phyloP scores from a whole-genome alignment of 2,113 vertebrate genomes.

The Regulus satrapa region DNA sequence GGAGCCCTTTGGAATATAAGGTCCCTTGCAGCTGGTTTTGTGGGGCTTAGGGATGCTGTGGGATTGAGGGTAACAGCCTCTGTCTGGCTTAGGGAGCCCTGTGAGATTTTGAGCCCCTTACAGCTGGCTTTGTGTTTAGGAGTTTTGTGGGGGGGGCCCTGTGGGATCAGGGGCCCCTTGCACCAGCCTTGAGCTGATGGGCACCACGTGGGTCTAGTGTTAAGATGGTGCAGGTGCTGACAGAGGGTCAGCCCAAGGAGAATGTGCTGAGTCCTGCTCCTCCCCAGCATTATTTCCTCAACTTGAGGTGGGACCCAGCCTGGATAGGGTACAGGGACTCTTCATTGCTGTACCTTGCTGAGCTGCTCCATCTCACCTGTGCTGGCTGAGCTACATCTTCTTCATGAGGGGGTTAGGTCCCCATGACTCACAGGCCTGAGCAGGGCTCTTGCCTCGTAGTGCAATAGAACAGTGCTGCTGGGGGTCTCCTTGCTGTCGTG shows the following conservation, averaged over 20 bases:
- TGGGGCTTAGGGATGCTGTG: no score
- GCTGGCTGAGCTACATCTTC: neutral
- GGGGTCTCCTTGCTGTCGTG: accelerated
- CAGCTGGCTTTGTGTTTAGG: no score
- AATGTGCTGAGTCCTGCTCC: accelerated
- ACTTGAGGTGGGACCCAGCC: accelerated
- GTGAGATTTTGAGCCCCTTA: no score
- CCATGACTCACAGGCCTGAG: accelerated
- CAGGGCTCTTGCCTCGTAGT: neutral
- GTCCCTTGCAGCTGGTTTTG: neutral
- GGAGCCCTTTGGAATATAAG: neutral
- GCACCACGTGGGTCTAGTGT: accelerated
- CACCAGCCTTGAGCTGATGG: no score
- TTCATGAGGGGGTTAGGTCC: accelerated
- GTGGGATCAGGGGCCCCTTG: neutral
- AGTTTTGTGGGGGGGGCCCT: no score
- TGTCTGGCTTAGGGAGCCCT: no score
- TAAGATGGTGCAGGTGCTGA: neutral
- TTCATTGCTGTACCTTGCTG: accelerated
- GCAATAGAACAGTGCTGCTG: accelerated
- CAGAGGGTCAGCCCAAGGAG: neutral
- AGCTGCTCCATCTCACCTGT: neutral
- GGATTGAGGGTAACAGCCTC: no score
- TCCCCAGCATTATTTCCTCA: neutral
- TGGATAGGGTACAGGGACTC: neutral